Evolutionary conservation across 2,888 invertebrate genomes (phyloP), one percentile per base, ranked within the genome.

Genomic region (Papilio demoleus): DNA sequence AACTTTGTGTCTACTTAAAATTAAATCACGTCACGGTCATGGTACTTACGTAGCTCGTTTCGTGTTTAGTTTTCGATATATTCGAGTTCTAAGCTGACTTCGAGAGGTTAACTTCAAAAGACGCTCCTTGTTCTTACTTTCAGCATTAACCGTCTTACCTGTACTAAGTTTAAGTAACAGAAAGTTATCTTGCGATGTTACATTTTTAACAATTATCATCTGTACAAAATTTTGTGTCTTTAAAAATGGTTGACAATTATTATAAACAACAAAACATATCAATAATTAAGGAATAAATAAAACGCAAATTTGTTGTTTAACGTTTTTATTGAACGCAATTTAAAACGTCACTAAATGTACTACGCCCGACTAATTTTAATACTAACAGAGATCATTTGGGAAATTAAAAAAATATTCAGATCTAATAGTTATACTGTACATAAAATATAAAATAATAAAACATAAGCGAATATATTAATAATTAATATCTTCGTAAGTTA

Each of bases 241-340:
- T 3, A 45, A 45, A 45, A 19, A 2, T 45, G 11, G 3, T 11
- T 2, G 8, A 22, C 4, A 47, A 4, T 4, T 47, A 19, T 22
- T 1, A 12, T 47, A 12, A 19, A 22, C 19, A 45, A 19, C 1
- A 6, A 19, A 47, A 47, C 12, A 11, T 19, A 5, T 47, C 22
- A 14, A 11, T 24, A 12, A 17, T 14, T 40, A 38, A 22, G 8
- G 2, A 2, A 40, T 58, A 67, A 79, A 79, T 72, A 45, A 85
- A 83, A 86, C 75, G 72, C 76, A 71, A 74, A 70, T 71, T 70
- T 81, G 84, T 86, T 85, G 85, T 79, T 81, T 90, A 92, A 89
- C 89, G 82, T 87, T 92, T 89, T 92, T 90, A 92, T 88, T 92
- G 87, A 90, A 90, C 90, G 88, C 84, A 89, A 90, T 90, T 87